Base-by-base conservation (phyloP, 2,797 vertebrate species). In the Sebastes iracundus region DNA sequence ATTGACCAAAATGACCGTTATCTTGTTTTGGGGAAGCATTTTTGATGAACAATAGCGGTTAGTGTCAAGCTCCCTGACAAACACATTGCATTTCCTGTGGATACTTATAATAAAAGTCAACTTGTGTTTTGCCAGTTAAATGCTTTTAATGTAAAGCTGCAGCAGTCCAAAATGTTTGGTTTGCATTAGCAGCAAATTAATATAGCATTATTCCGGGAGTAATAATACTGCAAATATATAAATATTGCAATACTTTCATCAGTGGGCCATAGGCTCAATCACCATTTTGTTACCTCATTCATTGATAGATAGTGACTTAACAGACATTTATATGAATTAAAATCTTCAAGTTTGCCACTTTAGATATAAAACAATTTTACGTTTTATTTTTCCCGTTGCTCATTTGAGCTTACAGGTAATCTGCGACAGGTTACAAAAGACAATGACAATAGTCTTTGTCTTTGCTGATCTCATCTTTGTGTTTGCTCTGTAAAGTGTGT, bases 401-500 rank as follows among this genome's bases (percentile, higher is more conserved):
- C 11, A 12, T 56, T 28, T 27, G 1, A 33, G 6, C 1, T 11
- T n/a, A 27, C 25, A 22, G 71, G 9, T 60, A 12, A 66, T 13
- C 25, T 23, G 22, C 32, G 6, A 38, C 42, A 18, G 11, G 4
- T 64, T 10, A 53, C 27, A 75, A 20, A 33, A 11, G 62, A 69
- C 70, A 23, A 23, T 22, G 23, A 63, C 0, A 53, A 0, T 2
- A 5, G 68, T 79, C 5, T 60, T 69, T 67, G 61, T 80, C 42
- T 79, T 13, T n/a, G 9, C 30, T 85, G 66, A 78, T 56, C 69
- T 83, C 61, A 35, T 71, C 49, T 32, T 30, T 77, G 68, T 62
- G 79, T 91, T 88, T 89, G 62, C 76, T 69, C 72, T 77, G 25
- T 68, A 22, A 69, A 83, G 76, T 60, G 38, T 16, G 67, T 65